A percentile compares a stretch with the other conserved stretches of the same genome.
Conservation (phyloP, 2,888 invertebrate genomes). For the Plebejus anna region DNA sequence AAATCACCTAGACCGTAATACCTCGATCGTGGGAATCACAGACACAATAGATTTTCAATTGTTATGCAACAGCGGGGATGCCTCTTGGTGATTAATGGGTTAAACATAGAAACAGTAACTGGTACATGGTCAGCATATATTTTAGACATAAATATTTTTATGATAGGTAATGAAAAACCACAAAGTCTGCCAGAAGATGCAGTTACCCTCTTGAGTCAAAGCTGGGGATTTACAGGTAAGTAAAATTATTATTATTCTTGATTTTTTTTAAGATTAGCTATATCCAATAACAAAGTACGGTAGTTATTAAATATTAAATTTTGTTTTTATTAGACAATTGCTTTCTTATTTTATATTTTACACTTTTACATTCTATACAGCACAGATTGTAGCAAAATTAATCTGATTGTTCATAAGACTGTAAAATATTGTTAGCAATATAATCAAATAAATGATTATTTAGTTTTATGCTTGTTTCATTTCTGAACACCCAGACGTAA, state of each 20-base stretch:
- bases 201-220: not conserved
- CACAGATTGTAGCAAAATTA: not conserved
- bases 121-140: too few relatives aligned
- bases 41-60: too few relatives aligned
- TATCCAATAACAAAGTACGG: not conserved
- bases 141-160: too few relatives aligned
- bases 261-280: not conserved
- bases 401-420: not conserved
- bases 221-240: not conserved
- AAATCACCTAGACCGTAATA: too few relatives aligned
- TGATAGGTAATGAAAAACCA: too few relatives aligned
- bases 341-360: too few relatives aligned
- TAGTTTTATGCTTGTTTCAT: not conserved
- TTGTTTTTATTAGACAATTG: too few relatives aligned
- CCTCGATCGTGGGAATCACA: too few relatives aligned
- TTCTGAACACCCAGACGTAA: not conserved
- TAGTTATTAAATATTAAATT: not conserved
- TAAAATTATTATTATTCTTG: not conserved
- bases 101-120: too few relatives aligned
- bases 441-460: slow-evolving; percentile 3
- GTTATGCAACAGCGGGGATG: too few relatives aligned
- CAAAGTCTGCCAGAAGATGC: too few relatives aligned
- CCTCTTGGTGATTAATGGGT: too few relatives aligned
- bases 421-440: not conserved
- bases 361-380: not conserved